Base-by-base conservation (phyloP, 1,140 invertebrate species). In the Drosophila takahashii region DNA sequence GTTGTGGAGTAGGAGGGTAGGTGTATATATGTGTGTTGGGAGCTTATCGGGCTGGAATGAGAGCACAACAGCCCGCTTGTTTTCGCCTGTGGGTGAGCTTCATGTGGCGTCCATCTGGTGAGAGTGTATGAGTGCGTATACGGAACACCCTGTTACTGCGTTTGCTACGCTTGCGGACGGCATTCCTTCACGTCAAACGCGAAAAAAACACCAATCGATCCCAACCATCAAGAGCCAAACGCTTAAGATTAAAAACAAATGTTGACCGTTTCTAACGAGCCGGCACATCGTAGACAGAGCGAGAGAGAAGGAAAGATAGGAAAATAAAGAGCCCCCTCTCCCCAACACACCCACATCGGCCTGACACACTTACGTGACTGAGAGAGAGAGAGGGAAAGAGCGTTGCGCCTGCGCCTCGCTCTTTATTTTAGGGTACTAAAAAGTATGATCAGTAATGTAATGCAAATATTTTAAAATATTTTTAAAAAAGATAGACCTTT, bases 361-460 rank as follows among this genome's bases (percentile, higher is more conserved):
- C 54, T 86, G 81, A 77, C 81, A 85, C 72, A 86, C 77, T 85
- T 85, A 87, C 81, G 83, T 87, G 81, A 73, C 62, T 65, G 50
- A 9, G 44, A 50, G 62, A 66, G 32, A 29, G 36, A 50, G 62
- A 66, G 32, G 26, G 36, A 34, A 22, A 65, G 60, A 42, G 66
- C 44, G 66, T 37, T 81, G 66, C 79, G 79, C 62, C 13, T 79
- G 79, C 79, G 79, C 66, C 42, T 42, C 45, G 62, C 47, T 47
- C 27, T 69, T 37, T 22, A 9, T 11, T 10, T 4, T 34, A 5
- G 3, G 26, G 26, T 34, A 59, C 4, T 42, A 10, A 3, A 7
- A 11, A 7, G 59, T 15, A 39, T 61, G 11, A 9, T 13, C 0
- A 13, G 3, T 2, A 32, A 8, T 9, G 29, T 8, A 8, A 9